Base-by-base conservation (phyloP, 2,888 invertebrate species). In the Cremastinae sp. region DNA sequence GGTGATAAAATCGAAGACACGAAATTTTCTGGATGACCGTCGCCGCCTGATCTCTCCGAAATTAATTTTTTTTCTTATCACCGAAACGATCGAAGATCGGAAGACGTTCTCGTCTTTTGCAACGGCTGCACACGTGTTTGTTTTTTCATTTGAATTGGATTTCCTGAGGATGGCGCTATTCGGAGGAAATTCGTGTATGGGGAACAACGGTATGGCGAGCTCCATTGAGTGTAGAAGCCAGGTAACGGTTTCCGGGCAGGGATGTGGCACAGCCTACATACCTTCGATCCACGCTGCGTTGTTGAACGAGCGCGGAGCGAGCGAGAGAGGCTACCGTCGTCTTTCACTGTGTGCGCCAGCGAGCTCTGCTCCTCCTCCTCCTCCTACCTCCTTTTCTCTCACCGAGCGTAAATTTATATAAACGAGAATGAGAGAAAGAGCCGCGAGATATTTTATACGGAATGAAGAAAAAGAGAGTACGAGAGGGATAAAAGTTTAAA, bases 241-340 rank as follows among this genome's bases (percentile, higher is more conserved):
- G 87, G 83, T 88, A 88, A 89, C 88, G 88, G 88, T 88, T 88
- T 87, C 87, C 85, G 87, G 87, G 84, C 86, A 84, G 87, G 88
- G 88, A 88, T 88, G 89, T 89, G 85, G 88, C 88, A 88, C 88
- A 88, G 88, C 88, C 88, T 88, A 88, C 88, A 88, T 88, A 88
- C 88, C 88, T 85, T 83, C 81, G 85, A 82, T 84, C 76, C 64
- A 68, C 59, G 70, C 78, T 58, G 53, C 39, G 70, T 14, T 43
- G 53, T 71, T 66, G 61, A 78, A 66, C 28, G 74, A 71, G 35
- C 35, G 72, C 77, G 69, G 72, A 79, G 72, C 72, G 41, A 77
- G 74, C 47, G 66, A 75, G 74, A 16, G 9, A 18, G n/a, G n/a
- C n/a, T n/a, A n/a, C n/a, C n/a, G n/a, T n/a, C n/a, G n/a, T n/a